These are phyloP conservation scores for Rhinopomastus cyanomelas DNA, from an alignment of 2,113 vertebrate species.

Conservation along the genomic window DNA sequence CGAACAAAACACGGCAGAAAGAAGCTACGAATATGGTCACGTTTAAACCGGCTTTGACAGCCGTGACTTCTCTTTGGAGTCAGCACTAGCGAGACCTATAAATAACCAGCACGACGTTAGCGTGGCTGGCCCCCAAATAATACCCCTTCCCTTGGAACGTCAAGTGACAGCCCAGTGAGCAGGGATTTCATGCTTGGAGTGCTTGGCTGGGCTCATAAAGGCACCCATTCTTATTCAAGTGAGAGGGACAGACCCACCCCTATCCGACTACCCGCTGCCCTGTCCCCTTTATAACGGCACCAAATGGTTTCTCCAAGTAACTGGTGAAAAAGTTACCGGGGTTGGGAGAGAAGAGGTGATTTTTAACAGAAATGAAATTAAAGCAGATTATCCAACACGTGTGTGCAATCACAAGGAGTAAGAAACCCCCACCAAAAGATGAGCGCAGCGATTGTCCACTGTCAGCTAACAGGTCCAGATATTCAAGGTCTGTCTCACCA, in stretches of 20 bases:
- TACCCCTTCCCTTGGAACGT: slow-evolving; percentile 53
- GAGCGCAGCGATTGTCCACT: neutral
- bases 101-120: slow-evolving; percentile 42
- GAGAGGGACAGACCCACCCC: neutral
- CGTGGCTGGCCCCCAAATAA: slow-evolving; percentile 45
- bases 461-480: neutral
- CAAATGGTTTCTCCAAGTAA: slow-evolving; percentile 69
- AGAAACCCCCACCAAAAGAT: slow-evolving; percentile 23
- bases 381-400: slow-evolving; percentile 60
- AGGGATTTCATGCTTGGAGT: slow-evolving; percentile 72
- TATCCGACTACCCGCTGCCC: slow-evolving; percentile 71
- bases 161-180: slow-evolving; percentile 68
- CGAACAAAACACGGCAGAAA: neutral
- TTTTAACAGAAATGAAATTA: slow-evolving; percentile 63
- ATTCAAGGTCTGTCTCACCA: neutral
- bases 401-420: slow-evolving; percentile 20
- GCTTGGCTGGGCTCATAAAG: slow-evolving; percentile 68
- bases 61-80: slow-evolving; percentile 32
- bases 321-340: slow-evolving; percentile 70
- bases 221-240: slow-evolving; percentile 63
- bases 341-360: slow-evolving; percentile 65
- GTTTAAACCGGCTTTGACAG: neutral
- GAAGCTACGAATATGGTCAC: neutral
- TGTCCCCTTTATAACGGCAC: slow-evolving; percentile 69
- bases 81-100: slow-evolving; percentile 46